A percentile compares a stretch with the other conserved stretches of the same genome.
Evolutionary conservation across 1,140 invertebrate genomes (phyloP).

Genomic region (Heliconius eleuchia): DNA sequence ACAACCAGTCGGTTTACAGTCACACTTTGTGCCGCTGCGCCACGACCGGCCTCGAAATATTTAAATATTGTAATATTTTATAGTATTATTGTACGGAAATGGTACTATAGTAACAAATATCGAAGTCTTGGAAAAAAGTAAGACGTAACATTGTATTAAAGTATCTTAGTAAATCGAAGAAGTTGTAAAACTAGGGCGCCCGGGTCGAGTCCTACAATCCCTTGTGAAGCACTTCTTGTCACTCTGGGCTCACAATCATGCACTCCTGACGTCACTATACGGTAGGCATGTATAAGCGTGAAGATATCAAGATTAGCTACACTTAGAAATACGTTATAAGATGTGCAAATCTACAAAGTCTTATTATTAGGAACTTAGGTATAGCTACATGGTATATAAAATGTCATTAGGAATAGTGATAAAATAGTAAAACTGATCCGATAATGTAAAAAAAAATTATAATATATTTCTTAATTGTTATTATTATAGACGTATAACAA

Average conservation of each 20-base stretch:
- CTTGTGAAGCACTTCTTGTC: conserved; percentile 41
- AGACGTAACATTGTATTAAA: conserved; percentile 14
- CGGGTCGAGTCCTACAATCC: conserved; percentile 58
- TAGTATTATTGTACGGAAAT: neutral
- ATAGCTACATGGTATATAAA: no score
- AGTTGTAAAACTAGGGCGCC: conserved; percentile 47
- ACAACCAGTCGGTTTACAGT: no score
- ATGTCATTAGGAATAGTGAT: no score
- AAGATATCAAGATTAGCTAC: neutral
- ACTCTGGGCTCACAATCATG: conserved; percentile 35
- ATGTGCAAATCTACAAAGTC: neutral
- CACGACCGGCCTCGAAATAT: no score
- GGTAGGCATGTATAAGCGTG: conserved; percentile 16
- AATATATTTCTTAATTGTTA: no score
- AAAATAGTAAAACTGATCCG: no score
- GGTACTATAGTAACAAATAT: neutral
- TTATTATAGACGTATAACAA: neutral
- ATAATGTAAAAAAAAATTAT: no score
- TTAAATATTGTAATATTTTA: no score
- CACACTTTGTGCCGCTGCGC: no score
- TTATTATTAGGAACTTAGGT: neutral
- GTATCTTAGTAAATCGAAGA: conserved; percentile 47
- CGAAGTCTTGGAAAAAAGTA: neutral
- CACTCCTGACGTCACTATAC: conserved; percentile 30
- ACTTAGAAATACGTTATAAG: neutral